Percentiles rank a stretch among this genome's conserved stretches.
These are phyloP conservation scores for Coleophora deauratella DNA, from an alignment of 2,888 invertebrate species.

Conservation along the genomic window DNA sequence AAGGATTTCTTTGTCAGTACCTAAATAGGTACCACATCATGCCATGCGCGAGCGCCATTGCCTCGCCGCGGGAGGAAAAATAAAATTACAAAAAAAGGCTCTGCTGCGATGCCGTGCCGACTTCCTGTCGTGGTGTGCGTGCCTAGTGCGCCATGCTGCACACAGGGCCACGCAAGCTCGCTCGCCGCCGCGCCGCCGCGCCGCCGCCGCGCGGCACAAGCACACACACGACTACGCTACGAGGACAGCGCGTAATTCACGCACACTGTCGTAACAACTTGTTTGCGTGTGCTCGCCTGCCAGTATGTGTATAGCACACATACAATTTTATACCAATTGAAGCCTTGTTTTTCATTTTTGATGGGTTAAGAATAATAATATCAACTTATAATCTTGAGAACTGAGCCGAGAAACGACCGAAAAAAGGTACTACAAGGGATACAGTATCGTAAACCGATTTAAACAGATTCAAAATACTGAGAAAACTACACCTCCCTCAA, in stretches of 20 bases:
- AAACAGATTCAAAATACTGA: too few species aligned
- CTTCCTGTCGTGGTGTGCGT: slow-evolving; percentile 15
- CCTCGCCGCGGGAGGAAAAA: slow-evolving; percentile 58
- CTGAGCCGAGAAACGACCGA: slow-evolving; percentile 4
- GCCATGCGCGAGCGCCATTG: slow-evolving; percentile 35
- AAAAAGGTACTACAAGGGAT: not conserved
- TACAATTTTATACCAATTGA: slow-evolving; percentile 20
- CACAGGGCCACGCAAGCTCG: slow-evolving; percentile 39
- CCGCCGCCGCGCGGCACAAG: not conserved
- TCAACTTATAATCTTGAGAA: not conserved
- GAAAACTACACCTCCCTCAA: too few species aligned
- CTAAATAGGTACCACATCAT: slow-evolving; percentile 8
- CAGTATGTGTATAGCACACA: slow-evolving; percentile 23
- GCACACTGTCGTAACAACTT: slow-evolving; percentile 31
- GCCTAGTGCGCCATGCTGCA: slow-evolving; percentile 36
- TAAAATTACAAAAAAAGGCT: slow-evolving; percentile 63
- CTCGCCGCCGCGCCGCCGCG: slow-evolving; percentile 20
- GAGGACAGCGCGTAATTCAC: slow-evolving; percentile 45
- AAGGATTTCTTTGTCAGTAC: slow-evolving; percentile 26
- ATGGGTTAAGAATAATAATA: slow-evolving; percentile 7
- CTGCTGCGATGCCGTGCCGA: slow-evolving; percentile 47
- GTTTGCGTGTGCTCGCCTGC: slow-evolving; percentile 20
- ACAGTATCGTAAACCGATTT: too few species aligned
- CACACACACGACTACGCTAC: slow-evolving; percentile 36
- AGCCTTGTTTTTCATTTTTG: slow-evolving; percentile 13